These are phyloP conservation scores for Fratercula arctica DNA, from an alignment of 2,797 vertebrate genomes.

Conservation along the genomic window DNA sequence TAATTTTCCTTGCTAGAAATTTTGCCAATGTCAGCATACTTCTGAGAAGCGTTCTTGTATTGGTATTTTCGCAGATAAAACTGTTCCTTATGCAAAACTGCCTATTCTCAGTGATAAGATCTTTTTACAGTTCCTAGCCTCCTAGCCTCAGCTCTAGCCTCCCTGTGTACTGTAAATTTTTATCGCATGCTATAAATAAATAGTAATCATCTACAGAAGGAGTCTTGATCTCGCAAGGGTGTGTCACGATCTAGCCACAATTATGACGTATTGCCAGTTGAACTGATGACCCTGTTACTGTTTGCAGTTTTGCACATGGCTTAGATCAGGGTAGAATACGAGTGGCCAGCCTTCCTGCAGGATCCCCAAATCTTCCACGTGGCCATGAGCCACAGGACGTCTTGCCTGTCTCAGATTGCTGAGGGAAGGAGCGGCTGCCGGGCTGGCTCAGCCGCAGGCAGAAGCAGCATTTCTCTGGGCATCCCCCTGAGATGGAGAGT, in stretches of 20 bases:
- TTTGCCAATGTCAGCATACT: conserved; percentile 10
- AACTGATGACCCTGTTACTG: not conserved
- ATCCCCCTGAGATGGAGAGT: not conserved
- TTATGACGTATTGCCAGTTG: not conserved
- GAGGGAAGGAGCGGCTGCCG: not conserved
- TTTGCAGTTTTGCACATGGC: not conserved
- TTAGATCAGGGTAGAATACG: not conserved
- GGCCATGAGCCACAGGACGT: not conserved
- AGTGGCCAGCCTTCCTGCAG: not conserved
- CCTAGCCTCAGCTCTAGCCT: conserved; percentile 10
- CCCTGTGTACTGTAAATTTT: conserved; percentile 46
- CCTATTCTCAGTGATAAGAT: conserved; percentile 31
- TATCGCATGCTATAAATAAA: conserved; percentile 8
- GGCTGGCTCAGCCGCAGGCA: not conserved
- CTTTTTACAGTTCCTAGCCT: conserved; percentile 26
- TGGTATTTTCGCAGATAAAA: conserved; percentile 26
- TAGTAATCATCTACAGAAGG: conserved; percentile 7
- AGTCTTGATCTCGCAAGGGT: not conserved
- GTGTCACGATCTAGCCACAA: not conserved
- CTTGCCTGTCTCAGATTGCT: not conserved
- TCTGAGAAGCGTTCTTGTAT: not conserved
- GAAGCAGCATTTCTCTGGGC: not conserved
- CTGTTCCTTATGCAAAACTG: not conserved
- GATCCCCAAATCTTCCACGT: not conserved
- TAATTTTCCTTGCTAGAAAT: not conserved